Evolutionary conservation across 2,113 vertebrate genomes (phyloP), one percentile per base, ranked within the genome.

Genomic region (Heliornis fulica): DNA sequence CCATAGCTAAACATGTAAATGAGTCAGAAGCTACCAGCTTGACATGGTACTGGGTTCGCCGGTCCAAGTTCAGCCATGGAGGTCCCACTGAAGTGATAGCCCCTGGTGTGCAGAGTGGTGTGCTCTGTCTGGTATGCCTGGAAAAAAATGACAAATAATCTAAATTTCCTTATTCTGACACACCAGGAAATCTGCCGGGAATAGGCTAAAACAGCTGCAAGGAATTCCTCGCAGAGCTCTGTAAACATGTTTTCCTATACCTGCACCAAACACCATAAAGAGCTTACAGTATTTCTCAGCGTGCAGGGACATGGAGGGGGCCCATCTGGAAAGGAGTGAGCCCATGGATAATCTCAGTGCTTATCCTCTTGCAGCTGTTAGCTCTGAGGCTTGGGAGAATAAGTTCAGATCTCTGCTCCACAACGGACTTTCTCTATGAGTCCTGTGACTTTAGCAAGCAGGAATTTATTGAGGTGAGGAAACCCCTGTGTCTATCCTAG

Each of bases 231-330:
- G 32, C 15, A 87, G 40, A 70, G 31, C 9, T 60, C 50, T 54
- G 34, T 15, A 76, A 15, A 34, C 5, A 22, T 92, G 17, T 48
- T 65, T 69, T 29, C n/a, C 34, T 43, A 23, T 25, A 43, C 2
- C 13, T 43, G 12, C n/a, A 60, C 22, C 19, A 38, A 54, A 54
- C 16, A 51, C 38, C 1, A 2, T 1, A 3, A 56, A 82, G 40
- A 61, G 15, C n/a, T 87, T 68, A 48, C 7, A 64, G 1, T 31
- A 69, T 64, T 87, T 65, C 40, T 41, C 43, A 40, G 29, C 4
- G 1, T 13, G 4, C 4, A 43, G 51, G 46, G 5, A n/a, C 8
- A 19, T 23, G 11, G 13, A 61, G 16, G 5, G 11, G 1, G 0
- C 3, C 34, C 4, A 13, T 31, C 22, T 69, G 40, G 50, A 74